Base-by-base conservation (phyloP, 1,140 invertebrate species). In the Drosophila nikananu region DNA sequence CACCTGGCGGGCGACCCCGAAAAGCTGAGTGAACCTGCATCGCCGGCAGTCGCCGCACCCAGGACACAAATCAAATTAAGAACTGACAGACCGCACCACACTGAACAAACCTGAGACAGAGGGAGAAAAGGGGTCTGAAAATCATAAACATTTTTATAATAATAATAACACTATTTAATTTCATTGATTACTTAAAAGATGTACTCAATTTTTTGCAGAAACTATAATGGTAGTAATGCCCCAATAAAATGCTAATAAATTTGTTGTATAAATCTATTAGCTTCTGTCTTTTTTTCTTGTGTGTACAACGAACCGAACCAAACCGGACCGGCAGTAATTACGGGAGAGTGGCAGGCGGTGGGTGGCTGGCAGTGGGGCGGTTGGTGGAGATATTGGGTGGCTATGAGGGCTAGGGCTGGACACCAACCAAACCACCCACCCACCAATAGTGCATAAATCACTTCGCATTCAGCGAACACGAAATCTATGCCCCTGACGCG, bases 401-500 rank as follows among this genome's bases (percentile, higher is more conserved):
- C 27, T 10, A 37, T 37, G 8, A 37, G 32, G 52, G 6, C 21
- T n/a, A 0, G 2, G 15, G 9, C 32, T 23, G 54, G 32, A 21
- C 54, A 55, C 32, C 32, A 55, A 15, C 4, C 48, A 17, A 30
- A 13, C 41, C 62, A 65, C 63, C 54, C 67, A 52, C 48, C 74
- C 30, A 41, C 46, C 64, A 68, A 77, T 77, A 77, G 74, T 77
- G 75, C 75, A 77, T 77, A 77, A 77, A 77, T 77, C 75, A 77
- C 75, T 77, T 77, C 75, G 75, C 75, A 77, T 77, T 77, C 73
- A 77, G 49, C 75, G 75, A 77, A 60, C 75, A 77, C 75, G 75
- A 68, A 77, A 77, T 77, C 75, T 77, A 77, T 77, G 75, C 74
- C 75, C 75, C 74, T 77, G 75, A 77, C 75, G 75, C 75, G 74